Evolutionary conservation across 2,888 invertebrate species (phyloP).

Genomic region (Barypeithes pellucidus): DNA sequence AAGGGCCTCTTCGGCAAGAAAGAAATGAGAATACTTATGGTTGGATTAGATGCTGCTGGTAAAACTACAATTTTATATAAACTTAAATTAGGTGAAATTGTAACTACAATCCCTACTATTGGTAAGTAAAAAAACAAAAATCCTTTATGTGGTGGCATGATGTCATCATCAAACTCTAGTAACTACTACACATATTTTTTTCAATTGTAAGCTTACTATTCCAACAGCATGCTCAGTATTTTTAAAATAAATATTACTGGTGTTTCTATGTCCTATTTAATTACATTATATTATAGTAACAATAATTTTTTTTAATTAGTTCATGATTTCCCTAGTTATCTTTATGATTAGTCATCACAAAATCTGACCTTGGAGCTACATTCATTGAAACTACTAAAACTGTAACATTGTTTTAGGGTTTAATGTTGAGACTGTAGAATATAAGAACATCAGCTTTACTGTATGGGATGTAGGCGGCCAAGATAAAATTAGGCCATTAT

Average conservation of each 20-base stretch:
- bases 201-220: background rate
- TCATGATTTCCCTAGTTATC: conserved; percentile 28
- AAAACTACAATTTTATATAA: conserved; percentile 99
- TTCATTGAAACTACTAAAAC: conserved; percentile 37
- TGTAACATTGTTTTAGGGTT: conserved; percentile 79
- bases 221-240: background rate
- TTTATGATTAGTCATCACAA: conserved; percentile 50
- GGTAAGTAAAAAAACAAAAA: conserved; percentile 79
- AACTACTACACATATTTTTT: background rate
- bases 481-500: conserved; percentile 97
- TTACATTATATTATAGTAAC: background rate
- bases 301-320: conserved; percentile 11
- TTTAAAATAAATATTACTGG: background rate
- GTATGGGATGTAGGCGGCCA: conserved; percentile 99
- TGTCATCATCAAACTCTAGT: background rate
- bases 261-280: background rate
- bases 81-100: conserved; percentile 99
- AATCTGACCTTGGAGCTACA: conserved; percentile 38
- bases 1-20: conserved; percentile 99
- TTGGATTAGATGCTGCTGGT: conserved; percentile 99
- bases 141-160: conserved; percentile 1
- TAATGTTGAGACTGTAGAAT: conserved; percentile 99
- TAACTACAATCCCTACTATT: conserved; percentile 99
- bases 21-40: conserved; percentile 99
- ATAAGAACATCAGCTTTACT: conserved; percentile 99